These are phyloP conservation scores for Aphrocallistes beatrix DNA, from an alignment of 37 sponge, comb jelly and placozoan species.

Conservation along the genomic window DNA sequence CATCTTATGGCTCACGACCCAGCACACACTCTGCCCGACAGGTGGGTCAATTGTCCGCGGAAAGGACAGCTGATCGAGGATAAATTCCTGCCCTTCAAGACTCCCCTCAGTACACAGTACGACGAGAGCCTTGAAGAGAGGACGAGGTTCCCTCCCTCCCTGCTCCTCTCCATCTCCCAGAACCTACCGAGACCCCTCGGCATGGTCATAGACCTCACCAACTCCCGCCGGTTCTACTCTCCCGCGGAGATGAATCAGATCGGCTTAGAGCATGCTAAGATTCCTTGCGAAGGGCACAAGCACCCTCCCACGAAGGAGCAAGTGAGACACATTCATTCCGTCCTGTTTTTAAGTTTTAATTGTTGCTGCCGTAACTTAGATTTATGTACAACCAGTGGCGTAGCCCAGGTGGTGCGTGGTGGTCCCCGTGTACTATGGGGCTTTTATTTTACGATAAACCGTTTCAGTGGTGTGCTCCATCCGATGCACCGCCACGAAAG, in stretches of 20 bases:
- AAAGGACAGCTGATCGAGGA: conserved; percentile 76
- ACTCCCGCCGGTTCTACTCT: conserved; percentile 86
- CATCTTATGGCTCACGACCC: neutral
- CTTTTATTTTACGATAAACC: too few species aligned
- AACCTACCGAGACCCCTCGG: conserved; percentile 39
- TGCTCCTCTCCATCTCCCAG: conserved; percentile 39
- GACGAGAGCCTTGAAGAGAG: conserved; percentile 48
- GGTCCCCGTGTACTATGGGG: too few species aligned
- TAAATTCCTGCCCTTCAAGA: conserved; percentile 93
- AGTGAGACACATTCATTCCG: conserved; percentile 24
- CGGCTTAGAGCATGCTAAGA: conserved; percentile 63
- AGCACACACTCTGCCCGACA: conserved; percentile 38
- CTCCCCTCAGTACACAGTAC: conserved; percentile 60
- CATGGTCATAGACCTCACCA: conserved; percentile 87
- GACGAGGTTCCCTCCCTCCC: conserved; percentile 36
- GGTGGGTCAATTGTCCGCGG: conserved; percentile 91
- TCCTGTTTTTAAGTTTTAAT: too few species aligned
- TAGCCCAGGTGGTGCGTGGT: too few species aligned
- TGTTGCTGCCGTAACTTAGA: too few species aligned
- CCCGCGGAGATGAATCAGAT: conserved; percentile 34
- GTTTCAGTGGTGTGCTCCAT: too few species aligned
- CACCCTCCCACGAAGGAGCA: conserved; percentile 57
- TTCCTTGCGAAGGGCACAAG: conserved; percentile 84
- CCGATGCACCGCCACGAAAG: too few species aligned
- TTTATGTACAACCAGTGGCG: too few species aligned